Evolutionary conservation across 2,113 vertebrate species (phyloP).

Genomic region (Epinephelus cyanopodus): DNA sequence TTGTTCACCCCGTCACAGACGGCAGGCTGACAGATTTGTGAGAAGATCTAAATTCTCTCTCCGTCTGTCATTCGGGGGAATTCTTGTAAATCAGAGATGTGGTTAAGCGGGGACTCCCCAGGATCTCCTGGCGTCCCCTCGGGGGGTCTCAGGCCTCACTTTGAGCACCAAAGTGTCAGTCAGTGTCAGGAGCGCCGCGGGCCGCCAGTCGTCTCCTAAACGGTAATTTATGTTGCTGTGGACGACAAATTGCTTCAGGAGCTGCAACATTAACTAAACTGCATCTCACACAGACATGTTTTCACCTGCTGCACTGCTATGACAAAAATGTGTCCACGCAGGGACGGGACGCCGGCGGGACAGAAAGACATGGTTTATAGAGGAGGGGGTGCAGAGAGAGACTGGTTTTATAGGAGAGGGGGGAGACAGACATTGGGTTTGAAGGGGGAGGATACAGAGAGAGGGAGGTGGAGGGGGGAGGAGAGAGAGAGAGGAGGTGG

Average conservation of each 20-base stretch:
- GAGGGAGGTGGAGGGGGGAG: too few relatives aligned
- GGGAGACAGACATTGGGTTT: too few relatives aligned
- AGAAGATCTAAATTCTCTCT: background rate
- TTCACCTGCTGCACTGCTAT: constrained; percentile 82
- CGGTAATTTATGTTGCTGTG: constrained; percentile 75
- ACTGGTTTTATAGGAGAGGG: background rate
- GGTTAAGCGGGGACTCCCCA: constrained; percentile 42
- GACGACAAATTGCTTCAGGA: constrained; percentile 81
- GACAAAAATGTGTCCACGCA: constrained; percentile 75
- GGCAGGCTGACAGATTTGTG: background rate
- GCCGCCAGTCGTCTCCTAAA: constrained; percentile 61
- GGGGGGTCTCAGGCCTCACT: background rate
- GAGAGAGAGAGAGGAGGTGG: too few relatives aligned
- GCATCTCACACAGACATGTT: constrained; percentile 74
- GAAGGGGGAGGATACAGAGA: too few relatives aligned
- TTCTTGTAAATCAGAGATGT: constrained; percentile 59
- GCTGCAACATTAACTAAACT: constrained; percentile 74
- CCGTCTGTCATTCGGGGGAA: constrained; percentile 46
- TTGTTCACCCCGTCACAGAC: too few relatives aligned
- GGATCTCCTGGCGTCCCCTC: background rate
- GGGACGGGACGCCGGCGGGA: too few relatives aligned
- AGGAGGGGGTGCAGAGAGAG: too few relatives aligned
- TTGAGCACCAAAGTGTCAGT: constrained; percentile 44
- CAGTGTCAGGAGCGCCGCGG: constrained; percentile 4
- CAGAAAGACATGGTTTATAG: constrained; percentile 13